Evolutionary conservation across 2,797 vertebrate species (phyloP).

Genomic region (Cirrhinus mrigala): DNA sequence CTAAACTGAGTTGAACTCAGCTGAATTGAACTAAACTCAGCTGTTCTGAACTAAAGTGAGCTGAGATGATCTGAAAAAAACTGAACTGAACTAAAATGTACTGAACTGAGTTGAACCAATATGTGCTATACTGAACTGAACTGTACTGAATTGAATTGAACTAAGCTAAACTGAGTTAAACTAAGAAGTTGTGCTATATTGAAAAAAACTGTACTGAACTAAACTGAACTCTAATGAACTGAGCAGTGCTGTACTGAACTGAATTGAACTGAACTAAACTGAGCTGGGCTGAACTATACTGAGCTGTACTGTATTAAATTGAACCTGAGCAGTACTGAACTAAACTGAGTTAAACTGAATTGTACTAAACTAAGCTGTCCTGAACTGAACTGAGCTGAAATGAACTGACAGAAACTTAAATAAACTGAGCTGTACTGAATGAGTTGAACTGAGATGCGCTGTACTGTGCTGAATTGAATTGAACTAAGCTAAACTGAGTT

Average conservation of each 20-base stretch:
- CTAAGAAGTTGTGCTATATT: not conserved
- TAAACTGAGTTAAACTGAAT: not conserved
- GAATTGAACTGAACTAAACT: not conserved
- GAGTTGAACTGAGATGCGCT: not conserved
- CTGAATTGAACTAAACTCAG: not conserved
- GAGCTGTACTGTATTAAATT: not conserved
- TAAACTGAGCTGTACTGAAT: not conserved
- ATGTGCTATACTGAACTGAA: not conserved
- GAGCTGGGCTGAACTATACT: not conserved
- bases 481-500: not conserved
- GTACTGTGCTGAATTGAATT: not conserved
- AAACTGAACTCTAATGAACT: no score
- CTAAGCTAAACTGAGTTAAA: not conserved
- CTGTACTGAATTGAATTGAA: not conserved
- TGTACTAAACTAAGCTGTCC: no score
- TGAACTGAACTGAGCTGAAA: not conserved
- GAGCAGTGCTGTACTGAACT: no score
- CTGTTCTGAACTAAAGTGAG: not conserved
- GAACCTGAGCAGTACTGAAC: no score
- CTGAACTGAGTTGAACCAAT: not conserved
- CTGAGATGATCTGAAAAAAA: not conserved
- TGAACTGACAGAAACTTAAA: not conserved
- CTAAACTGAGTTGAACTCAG: no score
- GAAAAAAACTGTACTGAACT: not conserved
- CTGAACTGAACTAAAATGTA: fast-evolving